These are phyloP conservation scores for Trichogramma evanescens DNA, from an alignment of 2,888 invertebrate genomes.

Conservation along the genomic window DNA sequence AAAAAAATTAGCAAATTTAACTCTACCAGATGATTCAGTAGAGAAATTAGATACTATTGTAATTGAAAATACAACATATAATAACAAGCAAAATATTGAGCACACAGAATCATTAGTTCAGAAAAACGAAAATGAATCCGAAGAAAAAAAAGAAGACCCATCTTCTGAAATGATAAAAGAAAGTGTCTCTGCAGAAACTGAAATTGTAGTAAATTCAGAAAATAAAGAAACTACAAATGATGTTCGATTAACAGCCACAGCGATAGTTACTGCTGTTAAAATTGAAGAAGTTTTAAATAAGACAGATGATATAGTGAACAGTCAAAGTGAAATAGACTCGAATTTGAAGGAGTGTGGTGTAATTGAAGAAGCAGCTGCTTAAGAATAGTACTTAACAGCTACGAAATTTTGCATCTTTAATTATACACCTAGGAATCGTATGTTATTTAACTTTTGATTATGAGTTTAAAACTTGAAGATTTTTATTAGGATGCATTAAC, in stretches of 20 bases:
- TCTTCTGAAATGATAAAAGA: no score
- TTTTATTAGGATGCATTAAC: no score
- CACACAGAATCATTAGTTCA: no score
- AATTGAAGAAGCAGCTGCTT: constrained; percentile 42
- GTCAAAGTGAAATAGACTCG: constrained; percentile 17
- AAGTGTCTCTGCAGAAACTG: background rate
- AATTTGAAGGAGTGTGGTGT: constrained; percentile 32
- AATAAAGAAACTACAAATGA: background rate
- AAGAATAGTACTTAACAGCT: constrained; percentile 20
- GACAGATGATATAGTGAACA: constrained; percentile 11
- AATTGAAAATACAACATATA: background rate
- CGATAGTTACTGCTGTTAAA: background rate
- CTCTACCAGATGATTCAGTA: background rate
- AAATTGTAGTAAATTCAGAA: background rate
- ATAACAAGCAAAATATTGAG: background rate
- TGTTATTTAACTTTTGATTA: no score
- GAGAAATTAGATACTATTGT: background rate
- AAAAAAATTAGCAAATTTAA: no score
- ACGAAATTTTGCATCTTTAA: constrained; percentile 13
- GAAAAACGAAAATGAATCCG: no score
- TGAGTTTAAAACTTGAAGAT: no score
- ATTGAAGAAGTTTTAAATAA: constrained; percentile 9
- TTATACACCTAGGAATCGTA: no score
- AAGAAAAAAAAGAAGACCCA: no score
- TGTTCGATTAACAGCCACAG: background rate